A percentile compares a stretch with the other conserved stretches of the same genome.
These are phyloP conservation scores for Ptychadena robeensis DNA, from an alignment of 2,797 vertebrate species.

Conservation along the genomic window DNA sequence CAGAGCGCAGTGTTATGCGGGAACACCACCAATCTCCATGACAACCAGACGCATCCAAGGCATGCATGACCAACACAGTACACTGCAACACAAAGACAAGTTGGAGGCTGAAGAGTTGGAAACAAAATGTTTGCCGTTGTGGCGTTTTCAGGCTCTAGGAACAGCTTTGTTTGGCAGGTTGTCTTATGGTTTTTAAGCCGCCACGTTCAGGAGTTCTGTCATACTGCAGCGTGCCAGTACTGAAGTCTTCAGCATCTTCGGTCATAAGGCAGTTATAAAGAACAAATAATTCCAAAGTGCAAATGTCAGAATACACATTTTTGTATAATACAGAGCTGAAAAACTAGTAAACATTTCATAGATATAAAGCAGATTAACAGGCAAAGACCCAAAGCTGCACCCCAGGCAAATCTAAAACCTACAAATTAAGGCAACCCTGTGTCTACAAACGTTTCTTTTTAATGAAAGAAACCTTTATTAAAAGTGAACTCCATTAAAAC, in stretches of 20 bases:
- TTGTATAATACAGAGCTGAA: too few relatives aligned
- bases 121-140: background rate
- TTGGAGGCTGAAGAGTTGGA: background rate
- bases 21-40: constrained; percentile 23
- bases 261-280: background rate
- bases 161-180: background rate
- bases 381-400: too few relatives aligned
- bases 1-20: background rate
- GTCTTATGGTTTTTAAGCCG: background rate
- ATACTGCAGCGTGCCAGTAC: background rate
- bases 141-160: background rate
- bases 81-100: background rate
- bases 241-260: background rate
- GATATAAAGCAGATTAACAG: too few relatives aligned
- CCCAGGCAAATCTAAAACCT: too few relatives aligned
- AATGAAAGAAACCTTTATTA: too few relatives aligned
- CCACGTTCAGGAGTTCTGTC: background rate
- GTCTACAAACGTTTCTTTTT: too few relatives aligned
- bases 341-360: too few relatives aligned
- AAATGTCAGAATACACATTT: background rate
- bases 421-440: too few relatives aligned
- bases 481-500: too few relatives aligned
- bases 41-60: constrained; percentile 13
- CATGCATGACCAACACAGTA: constrained; percentile 8
- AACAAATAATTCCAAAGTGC: too few relatives aligned